phyloP scores from a whole-genome alignment of 35 echinoderm and acorn worm genomes.

The Acanthaster planci region DNA sequence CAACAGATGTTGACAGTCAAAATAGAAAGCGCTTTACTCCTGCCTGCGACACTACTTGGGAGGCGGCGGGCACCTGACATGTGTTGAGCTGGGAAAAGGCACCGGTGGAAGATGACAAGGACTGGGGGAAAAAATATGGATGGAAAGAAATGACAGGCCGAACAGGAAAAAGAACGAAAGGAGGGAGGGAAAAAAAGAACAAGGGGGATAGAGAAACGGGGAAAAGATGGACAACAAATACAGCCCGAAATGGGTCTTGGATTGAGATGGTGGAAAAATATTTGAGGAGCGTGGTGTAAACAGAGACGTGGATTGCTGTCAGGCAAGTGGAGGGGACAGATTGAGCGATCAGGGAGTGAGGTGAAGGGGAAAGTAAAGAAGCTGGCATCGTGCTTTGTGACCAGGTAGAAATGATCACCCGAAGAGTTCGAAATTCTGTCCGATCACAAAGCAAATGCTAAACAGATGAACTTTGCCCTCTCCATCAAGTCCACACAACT shows the following conservation, averaged over 20 bases:
- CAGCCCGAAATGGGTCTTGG: conserved; percentile 7
- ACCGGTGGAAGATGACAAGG: neutral
- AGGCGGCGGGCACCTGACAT: conserved; percentile 15
- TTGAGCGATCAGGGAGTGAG: neutral
- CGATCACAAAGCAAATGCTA: too few relatives aligned
- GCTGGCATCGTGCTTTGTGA: too few relatives aligned
- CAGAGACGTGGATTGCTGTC: neutral
- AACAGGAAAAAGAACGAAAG: too few relatives aligned
- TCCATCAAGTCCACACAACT: too few relatives aligned
- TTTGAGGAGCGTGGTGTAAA: conserved; percentile 13
- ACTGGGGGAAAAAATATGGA: conserved; percentile 4
- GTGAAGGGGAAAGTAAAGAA: neutral
- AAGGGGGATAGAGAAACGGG: neutral
- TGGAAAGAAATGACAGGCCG: too few relatives aligned
- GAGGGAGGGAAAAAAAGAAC: neutral
- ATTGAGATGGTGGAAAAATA: conserved; percentile 26
- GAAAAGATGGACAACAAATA: conserved; percentile 24
- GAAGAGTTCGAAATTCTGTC: too few relatives aligned
- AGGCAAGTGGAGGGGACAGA: neutral
- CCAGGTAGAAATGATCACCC: too few relatives aligned
- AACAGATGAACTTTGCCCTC: too few relatives aligned
- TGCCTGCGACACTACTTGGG: conserved; percentile 19
- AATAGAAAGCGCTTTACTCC: conserved; percentile 27
- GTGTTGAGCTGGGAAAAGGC: neutral
- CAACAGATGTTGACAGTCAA: conserved; percentile 31